Percentiles rank a stretch among this genome's conserved stretches.
These are phyloP conservation scores for Steatocranus sp. DNA, from an alignment of 2,797 vertebrate genomes.

Conservation along the genomic window DNA sequence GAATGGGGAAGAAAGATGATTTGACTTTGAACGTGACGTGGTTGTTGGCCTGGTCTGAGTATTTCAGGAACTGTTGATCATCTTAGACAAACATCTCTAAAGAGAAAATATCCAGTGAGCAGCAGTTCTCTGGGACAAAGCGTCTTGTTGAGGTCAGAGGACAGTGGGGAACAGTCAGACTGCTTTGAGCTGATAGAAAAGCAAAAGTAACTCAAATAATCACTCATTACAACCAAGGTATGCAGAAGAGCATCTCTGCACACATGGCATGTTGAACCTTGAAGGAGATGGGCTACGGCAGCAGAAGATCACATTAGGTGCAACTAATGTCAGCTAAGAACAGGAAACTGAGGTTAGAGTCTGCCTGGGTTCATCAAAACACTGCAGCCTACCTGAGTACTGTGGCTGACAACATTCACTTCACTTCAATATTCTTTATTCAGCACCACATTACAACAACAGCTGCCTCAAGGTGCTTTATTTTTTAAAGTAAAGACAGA, in stretches of 20 bases:
- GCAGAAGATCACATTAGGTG: background rate
- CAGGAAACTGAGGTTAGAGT: background rate
- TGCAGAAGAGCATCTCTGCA: background rate
- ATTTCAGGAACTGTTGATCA: background rate
- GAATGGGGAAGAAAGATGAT: background rate
- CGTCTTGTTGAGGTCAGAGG: background rate
- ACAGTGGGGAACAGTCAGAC: background rate
- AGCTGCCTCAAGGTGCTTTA: background rate
- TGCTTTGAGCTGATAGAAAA: background rate
- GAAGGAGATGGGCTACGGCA: background rate
- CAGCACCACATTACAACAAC: background rate
- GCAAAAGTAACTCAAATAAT: background rate
- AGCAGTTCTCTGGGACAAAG: background rate
- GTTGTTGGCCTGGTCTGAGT: background rate
- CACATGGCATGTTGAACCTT: background rate
- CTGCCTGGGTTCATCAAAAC: background rate
- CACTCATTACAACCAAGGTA: background rate
- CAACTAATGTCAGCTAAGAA: background rate
- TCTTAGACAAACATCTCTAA: background rate
- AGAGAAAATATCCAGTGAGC: background rate
- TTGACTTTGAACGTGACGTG: background rate
- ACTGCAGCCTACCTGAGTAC: background rate
- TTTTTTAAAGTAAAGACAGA: background rate
- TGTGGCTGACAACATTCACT: background rate
- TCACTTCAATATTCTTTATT: accelerated